Evolutionary conservation across 2,797 vertebrate genomes (phyloP).

Genomic region (Darevskia nairensis): DNA sequence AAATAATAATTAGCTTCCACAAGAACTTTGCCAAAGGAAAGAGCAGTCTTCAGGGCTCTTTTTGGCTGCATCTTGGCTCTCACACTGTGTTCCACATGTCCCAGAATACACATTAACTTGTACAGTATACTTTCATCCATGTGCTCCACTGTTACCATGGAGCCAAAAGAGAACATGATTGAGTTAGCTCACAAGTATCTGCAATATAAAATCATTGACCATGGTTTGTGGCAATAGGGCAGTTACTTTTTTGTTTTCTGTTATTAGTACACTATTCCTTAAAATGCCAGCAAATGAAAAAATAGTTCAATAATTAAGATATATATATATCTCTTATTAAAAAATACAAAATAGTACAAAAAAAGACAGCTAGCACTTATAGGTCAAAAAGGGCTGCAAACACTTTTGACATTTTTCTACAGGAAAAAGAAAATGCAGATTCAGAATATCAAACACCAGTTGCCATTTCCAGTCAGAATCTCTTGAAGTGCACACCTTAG

Average conservation of each 20-base stretch:
- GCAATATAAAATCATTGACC: neutral
- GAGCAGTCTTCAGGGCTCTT: neutral
- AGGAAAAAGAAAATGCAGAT: neutral
- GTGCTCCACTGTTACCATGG: neutral
- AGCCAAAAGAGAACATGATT: neutral
- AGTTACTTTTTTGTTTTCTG: slow-evolving; percentile 18
- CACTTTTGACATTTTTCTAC: neutral
- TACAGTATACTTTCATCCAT: neutral
- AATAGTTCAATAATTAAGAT: slow-evolving; percentile 56
- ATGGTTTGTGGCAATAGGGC: slow-evolving; percentile 22
- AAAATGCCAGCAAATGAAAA: slow-evolving; percentile 49
- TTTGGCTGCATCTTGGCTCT: neutral
- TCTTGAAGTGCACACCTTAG: neutral
- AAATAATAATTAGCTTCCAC: accelerated
- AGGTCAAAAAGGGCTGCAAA: neutral
- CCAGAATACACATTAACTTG: neutral
- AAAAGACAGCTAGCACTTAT: no score
- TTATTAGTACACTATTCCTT: slow-evolving; percentile 30
- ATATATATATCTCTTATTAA: neutral
- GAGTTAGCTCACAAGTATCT: neutral
- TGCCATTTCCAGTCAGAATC: neutral
- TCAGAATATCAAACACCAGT: neutral
- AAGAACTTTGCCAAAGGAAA: neutral
- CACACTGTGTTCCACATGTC: neutral
- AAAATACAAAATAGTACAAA: slow-evolving; percentile 35